A percentile compares a stretch with the other conserved stretches of the same genome.
Evolutionary conservation across 2,888 invertebrate genomes (phyloP).

Genomic region (Didymodactylos carnosus): DNA sequence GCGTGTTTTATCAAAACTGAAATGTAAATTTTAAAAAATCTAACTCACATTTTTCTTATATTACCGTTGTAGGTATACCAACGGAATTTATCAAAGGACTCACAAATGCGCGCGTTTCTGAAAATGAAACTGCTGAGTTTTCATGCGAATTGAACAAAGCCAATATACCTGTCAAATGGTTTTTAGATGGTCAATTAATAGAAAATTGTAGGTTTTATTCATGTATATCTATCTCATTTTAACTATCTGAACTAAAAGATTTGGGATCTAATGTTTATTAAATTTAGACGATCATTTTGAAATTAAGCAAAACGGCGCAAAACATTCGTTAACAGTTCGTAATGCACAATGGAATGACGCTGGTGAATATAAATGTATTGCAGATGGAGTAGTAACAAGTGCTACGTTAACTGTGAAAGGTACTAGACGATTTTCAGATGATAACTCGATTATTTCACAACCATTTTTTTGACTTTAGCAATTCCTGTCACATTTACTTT

Average conservation of each 20-base stretch:
- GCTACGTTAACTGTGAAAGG: neutral
- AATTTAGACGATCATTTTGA: neutral
- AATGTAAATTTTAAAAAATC: no score
- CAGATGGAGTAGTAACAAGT: neutral
- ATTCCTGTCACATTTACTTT: neutral
- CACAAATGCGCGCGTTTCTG: constrained; percentile 6
- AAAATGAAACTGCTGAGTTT: constrained; percentile 9
- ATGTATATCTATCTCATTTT: neutral
- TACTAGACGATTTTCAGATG: neutral
- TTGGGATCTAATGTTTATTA: neutral
- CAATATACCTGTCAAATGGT: constrained; percentile 7
- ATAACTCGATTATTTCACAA: neutral
- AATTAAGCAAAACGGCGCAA: neutral
- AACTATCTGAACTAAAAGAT: neutral
- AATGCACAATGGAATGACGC: constrained; percentile 2
- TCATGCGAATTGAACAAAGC: constrained; percentile 5
- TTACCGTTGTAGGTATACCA: constrained; percentile 2
- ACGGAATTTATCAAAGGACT: constrained; percentile 5
- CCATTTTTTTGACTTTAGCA: neutral
- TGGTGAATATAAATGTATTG: constrained; percentile 4
- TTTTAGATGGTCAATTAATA: neutral
- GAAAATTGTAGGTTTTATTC: neutral
- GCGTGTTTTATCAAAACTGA: no score
- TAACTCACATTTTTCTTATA: neutral
- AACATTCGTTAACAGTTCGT: neutral